Evolutionary conservation across 2,888 invertebrate species (phyloP).

Genomic region (Sminthurides aquaticus): DNA sequence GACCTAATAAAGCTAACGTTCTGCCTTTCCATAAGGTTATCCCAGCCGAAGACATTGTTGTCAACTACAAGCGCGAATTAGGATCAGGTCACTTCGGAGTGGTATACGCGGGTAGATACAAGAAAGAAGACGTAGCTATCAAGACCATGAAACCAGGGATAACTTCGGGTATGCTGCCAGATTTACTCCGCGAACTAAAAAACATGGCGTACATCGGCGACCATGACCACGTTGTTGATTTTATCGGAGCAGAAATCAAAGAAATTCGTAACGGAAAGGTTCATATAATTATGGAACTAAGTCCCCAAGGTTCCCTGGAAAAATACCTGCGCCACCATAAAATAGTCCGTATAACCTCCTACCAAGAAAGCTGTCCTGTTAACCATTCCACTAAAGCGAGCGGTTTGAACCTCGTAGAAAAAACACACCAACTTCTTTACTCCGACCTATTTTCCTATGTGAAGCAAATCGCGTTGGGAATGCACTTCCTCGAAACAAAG

Average conservation of each 20-base stretch:
- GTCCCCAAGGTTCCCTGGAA: background rate
- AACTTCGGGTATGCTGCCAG: background rate
- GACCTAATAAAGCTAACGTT: too few species aligned
- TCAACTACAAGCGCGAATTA: background rate
- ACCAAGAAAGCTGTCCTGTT: too few species aligned
- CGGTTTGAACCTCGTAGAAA: background rate
- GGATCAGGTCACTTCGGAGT: background rate
- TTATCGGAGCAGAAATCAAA: background rate
- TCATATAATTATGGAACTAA: background rate
- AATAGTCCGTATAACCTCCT: background rate
- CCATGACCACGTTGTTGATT: background rate
- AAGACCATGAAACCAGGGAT: background rate
- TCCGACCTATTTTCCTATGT: background rate
- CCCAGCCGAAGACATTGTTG: background rate
- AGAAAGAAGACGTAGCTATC: background rate
- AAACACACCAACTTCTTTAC: background rate
- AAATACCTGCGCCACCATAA: background rate
- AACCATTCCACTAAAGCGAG: background rate
- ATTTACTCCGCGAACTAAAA: background rate
- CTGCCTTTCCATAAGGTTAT: background rate
- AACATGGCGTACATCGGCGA: background rate
- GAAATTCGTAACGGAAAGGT: background rate
- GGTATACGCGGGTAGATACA: background rate
- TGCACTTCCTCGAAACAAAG: background rate
- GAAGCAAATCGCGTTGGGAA: background rate